Conservation (phyloP, 2,888 invertebrate genomes). For the Sycophila texana region DNA sequence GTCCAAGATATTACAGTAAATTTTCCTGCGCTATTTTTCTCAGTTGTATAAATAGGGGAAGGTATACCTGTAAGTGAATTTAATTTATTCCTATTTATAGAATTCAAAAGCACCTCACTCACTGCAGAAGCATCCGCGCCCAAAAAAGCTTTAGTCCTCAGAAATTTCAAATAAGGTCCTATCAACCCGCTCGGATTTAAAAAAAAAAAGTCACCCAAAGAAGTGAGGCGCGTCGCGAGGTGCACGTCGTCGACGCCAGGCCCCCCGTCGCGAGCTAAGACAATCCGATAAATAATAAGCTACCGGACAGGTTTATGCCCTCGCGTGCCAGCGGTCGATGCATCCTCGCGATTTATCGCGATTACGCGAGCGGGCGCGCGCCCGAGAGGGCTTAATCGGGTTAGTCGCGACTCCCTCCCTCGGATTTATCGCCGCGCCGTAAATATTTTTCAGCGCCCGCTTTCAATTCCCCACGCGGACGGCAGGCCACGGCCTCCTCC, state of each 20-base stretch:
- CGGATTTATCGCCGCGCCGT: slow-evolving; percentile 50
- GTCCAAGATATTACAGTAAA: too few species aligned
- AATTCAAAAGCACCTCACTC: too few species aligned
- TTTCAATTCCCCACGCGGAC: not conserved
- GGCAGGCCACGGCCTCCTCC: too few species aligned
- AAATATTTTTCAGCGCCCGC: slow-evolving; percentile 46
- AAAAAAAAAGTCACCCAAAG: too few species aligned
- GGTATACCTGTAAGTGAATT: too few species aligned
- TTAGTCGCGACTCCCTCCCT: slow-evolving; percentile 18
- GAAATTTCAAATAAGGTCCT: too few species aligned
- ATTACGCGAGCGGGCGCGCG: slow-evolving; percentile 30
- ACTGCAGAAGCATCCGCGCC: too few species aligned
- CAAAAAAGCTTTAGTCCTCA: too few species aligned
- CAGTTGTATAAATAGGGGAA: too few species aligned
- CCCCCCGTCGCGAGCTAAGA: slow-evolving; percentile 57
- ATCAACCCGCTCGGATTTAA: too few species aligned
- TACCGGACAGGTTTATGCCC: slow-evolving; percentile 66
- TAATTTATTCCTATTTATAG: too few species aligned
- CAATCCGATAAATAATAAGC: slow-evolving; percentile 70
- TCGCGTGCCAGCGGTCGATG: slow-evolving; percentile 64
- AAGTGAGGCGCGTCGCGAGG: not conserved
- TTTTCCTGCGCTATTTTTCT: too few species aligned
- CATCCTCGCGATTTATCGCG: slow-evolving; percentile 52
- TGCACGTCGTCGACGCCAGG: not conserved
- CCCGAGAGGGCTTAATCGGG: slow-evolving; percentile 41